phyloP scores from a whole-genome alignment of 2,113 vertebrate genomes.

The Genyomyrus donnyi region DNA sequence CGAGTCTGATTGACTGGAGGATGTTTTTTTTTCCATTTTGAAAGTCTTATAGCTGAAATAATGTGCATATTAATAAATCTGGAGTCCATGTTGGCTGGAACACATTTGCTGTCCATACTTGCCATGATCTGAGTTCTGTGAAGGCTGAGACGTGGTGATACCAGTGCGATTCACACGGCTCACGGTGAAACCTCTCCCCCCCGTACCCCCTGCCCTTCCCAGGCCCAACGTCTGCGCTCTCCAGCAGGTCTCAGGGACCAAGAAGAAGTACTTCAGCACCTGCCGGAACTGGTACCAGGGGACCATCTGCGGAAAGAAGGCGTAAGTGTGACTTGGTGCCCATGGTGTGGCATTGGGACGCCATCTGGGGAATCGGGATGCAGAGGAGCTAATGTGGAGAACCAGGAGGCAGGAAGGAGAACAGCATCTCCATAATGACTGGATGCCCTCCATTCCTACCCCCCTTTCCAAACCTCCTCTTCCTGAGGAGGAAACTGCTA shows the following conservation, averaged over 20 bases:
- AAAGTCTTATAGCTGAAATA: not conserved
- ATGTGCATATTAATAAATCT: not conserved
- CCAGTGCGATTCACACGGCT: not conserved
- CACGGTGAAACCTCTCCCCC: conserved; percentile 9
- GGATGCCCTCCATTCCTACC: not conserved
- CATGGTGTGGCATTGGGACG: not conserved
- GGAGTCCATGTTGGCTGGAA: not conserved
- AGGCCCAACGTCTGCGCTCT: conserved; percentile 93
- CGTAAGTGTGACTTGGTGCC: conserved; percentile 69
- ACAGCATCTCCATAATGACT: not conserved
- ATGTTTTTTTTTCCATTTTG: not conserved
- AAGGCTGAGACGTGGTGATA: not conserved
- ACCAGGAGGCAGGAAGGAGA: not conserved
- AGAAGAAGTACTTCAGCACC: conserved; percentile 96
- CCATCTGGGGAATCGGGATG: not conserved
- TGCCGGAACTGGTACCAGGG: conserved; percentile 93
- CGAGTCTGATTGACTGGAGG: not conserved
- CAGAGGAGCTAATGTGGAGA: not conserved
- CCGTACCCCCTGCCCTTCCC: conserved; percentile 22
- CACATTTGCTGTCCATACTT: not conserved
- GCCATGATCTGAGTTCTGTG: not conserved
- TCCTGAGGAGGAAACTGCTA: not conserved
- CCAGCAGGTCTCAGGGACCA: conserved; percentile 90
- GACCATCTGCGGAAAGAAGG: conserved; percentile 91
- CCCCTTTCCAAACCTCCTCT: not conserved